Evolutionary conservation across 2,797 vertebrate genomes (phyloP), one percentile per base, ranked within the genome.

Genomic region (Morelia viridis): DNA sequence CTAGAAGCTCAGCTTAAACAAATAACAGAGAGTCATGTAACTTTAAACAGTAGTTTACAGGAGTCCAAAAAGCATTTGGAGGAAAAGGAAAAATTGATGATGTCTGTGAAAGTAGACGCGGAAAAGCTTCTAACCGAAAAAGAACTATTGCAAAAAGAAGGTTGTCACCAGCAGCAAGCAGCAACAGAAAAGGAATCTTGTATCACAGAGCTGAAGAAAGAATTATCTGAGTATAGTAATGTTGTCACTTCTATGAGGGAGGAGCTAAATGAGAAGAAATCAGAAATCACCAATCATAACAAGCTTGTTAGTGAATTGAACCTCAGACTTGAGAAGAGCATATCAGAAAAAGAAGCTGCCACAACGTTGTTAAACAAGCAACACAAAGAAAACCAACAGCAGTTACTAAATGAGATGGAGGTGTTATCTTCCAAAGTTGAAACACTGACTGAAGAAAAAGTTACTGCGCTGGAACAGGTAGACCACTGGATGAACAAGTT

Each of bases 301-400:
- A 95, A 96, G 90, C 95, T 97, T 1, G 92, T 98, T 57, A 89
- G 96, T 89, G 98, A 98, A 60, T 96, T 99, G 93, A 98, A 98
- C 88, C 96, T 95, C 92, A 98, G 98, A 92, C 97, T 99, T 86
- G 97, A 97, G 95, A 97, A 96, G 94, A 98, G 93, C 2, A 0
- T 96, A 65, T 97, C 96, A 95, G 98, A 98, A 92, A 99, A 99
- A 95, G 98, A 99, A 90, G 98, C 98, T 97, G 98, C 98, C 95
- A 94, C 99, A 95, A 97, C 97, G 92, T 95, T 97, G 88, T 96
- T 99, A 89, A 98, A 94, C 85, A 96, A 97, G 95, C 98, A 98
- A 87, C 96, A 98, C 87, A 92, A 97, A 68, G 97, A 98, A 76
- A 98, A 98, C 94, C 96, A 91, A 6, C 94, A 94, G 87, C 97